Evolutionary conservation across 2,113 vertebrate species (phyloP), one percentile per base, ranked within the genome.

Genomic region (Limanda limanda): DNA sequence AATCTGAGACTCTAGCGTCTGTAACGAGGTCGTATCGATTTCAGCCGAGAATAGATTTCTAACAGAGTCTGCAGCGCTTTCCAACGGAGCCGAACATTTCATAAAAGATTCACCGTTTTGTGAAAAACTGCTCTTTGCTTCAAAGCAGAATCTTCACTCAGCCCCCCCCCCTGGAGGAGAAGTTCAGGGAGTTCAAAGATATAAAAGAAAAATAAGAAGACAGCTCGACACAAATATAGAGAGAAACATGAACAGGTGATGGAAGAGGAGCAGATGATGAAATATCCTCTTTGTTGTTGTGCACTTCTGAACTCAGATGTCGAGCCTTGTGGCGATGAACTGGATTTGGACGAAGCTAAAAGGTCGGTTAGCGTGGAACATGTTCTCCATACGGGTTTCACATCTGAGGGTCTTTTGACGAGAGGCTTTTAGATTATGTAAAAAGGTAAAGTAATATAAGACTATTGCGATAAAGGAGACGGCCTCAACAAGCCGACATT

Each of bases 21-120:
- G 31, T 47, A 47, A 47, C 15, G 48, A 31, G 6, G 31, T 7
- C 31, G 6, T 8, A 31, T 31, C 31, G 31, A 31, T 7, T 31
- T 31, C 31, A 31, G 31, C 31, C 31, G 31, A 31, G 31, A 31
- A 31, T 31, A 31, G 31, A 31, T 31, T 31, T 31, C 31, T 31
- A 8, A 1, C 31, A 31, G 31, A 31, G 31, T 31, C 31, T 7
- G 1, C 6, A 8, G 31, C 31, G 6, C 31, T 8, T 31, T 31
- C 31, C 31, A 7, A 5, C 5, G 31, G 31, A 73, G 48, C 58
- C 68, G 17, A 40, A 14, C 18, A 24, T 56, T 59, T 72, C 62
- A 80, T 74, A 20, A 80, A 76, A 40, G 17, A 81, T 66, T 81
- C 20, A 8, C n/a, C 54, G 71, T 63, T 66, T 25, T 27, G 11